Base-by-base conservation (phyloP, 2,113 vertebrate genomes). In the Toxotes chatareus region DNA sequence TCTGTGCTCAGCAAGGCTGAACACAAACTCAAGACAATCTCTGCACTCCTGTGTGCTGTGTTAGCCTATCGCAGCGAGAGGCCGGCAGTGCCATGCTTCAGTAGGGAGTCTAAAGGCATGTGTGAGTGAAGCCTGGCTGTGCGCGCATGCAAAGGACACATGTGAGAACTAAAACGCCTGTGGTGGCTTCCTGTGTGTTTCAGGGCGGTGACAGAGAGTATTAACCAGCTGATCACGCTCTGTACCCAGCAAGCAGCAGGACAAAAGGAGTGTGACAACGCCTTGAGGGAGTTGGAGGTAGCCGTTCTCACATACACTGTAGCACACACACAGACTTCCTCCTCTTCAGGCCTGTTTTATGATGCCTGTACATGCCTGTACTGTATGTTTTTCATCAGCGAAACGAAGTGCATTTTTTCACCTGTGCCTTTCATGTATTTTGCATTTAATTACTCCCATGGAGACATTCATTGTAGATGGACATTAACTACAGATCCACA, bases 201-300 rank as follows among this genome's bases (percentile, higher is more conserved):
- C 93, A 99, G 99, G 94, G 97, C 99, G n/a, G 99, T 99, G 91
- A 99, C 99, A 0, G 99, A 99, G 93, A 99, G 99, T 84, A 99
- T 99, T 93, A 99, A 99, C 90, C 98, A 99, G 91, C 96, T 99
- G 79, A 99, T 99, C 94, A 99, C 97, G 0, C 91, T 99, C 90
- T 99, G 98, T 65, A 99, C 98, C n/a, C 99, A 99, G 82, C 99
- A 99, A 90, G 99, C 99, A 46, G 98, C 99, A 0, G 99, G 99
- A 75, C 99, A 99, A 94, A 99, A 97, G 90, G 99, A 99, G 90
- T 99, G 99, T 91, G 99, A 99, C 89, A 99, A 99, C 0, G 98
- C 98, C 67, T 94, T 99, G 79, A 95, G 98, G 78, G 98, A 99
- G 85, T 94, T 99, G 11, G 97, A 99, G 98, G 99, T 99, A 94